Conservation (phyloP, 2,113 vertebrate species). For the Malurus cyaneus region DNA sequence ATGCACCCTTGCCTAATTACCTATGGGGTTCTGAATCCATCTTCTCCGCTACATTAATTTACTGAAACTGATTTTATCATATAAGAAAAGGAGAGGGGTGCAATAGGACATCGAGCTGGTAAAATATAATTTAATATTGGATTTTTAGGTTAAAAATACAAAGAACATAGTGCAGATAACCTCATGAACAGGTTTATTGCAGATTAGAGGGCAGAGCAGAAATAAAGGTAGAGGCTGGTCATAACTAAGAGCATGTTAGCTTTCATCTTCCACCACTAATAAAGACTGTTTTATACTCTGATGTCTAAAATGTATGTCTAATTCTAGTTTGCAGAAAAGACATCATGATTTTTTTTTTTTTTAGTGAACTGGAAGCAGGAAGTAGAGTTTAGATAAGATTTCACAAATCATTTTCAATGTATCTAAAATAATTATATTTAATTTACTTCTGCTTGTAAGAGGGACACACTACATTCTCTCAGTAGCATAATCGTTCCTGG, state of each 20-base stretch:
- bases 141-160: slow-evolving; percentile 15
- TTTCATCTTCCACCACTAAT: not conserved
- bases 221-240: not conserved
- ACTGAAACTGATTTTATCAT: not conserved
- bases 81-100: not conserved
- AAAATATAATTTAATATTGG: not conserved
- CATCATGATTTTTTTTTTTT: not conserved
- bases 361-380: not conserved
- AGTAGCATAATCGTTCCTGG: not conserved
- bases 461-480: not conserved
- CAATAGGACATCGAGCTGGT: not conserved
- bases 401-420: not conserved
- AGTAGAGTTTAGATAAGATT: not conserved
- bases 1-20: not conserved
- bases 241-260: not conserved
- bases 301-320: not conserved
- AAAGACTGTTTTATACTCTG: not conserved
- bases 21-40: too few species aligned
- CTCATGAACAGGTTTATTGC: not conserved
- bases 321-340: not conserved
- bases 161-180: not conserved
- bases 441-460: not conserved
- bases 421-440: not conserved
- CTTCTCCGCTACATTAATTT: not conserved
- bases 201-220: not conserved